Conservation (phyloP, 2,797 vertebrate genomes). For the Ispidina lecontei region DNA sequence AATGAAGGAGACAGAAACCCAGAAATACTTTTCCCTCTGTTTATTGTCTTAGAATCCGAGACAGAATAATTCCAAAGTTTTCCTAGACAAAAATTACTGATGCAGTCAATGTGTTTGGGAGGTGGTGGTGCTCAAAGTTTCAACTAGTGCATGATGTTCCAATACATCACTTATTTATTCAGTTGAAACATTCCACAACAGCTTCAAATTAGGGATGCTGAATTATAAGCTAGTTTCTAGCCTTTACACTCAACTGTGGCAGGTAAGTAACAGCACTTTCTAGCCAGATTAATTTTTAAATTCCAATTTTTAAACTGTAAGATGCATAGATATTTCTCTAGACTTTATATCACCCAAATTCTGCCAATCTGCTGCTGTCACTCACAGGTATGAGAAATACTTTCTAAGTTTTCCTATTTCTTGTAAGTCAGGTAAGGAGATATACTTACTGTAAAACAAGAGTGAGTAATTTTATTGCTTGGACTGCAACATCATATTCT, state of each 20-base stretch:
- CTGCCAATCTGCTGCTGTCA: neutral
- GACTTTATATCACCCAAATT: neutral
- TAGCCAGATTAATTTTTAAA: neutral
- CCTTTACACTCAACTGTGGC: neutral
- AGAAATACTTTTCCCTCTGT: neutral
- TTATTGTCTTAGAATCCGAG: neutral
- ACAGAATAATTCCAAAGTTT: neutral
- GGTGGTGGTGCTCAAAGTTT: neutral
- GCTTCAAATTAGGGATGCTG: neutral
- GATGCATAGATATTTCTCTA: neutral
- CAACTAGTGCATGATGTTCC: neutral
- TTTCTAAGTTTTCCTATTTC: neutral
- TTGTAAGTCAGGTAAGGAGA: neutral
- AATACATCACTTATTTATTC: fast-evolving
- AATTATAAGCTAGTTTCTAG: neutral
- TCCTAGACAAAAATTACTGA: neutral
- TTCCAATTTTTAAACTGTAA: neutral
- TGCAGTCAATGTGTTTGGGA: neutral
- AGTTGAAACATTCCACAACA: neutral
- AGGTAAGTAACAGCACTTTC: neutral
- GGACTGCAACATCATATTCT: constrained; percentile 98
- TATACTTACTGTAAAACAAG: constrained; percentile 96
- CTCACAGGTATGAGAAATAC: neutral
- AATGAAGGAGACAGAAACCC: neutral
- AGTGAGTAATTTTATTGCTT: constrained; percentile 99